Conservation (phyloP, 2,113 vertebrate species). For the Bujurquina vittata region DNA sequence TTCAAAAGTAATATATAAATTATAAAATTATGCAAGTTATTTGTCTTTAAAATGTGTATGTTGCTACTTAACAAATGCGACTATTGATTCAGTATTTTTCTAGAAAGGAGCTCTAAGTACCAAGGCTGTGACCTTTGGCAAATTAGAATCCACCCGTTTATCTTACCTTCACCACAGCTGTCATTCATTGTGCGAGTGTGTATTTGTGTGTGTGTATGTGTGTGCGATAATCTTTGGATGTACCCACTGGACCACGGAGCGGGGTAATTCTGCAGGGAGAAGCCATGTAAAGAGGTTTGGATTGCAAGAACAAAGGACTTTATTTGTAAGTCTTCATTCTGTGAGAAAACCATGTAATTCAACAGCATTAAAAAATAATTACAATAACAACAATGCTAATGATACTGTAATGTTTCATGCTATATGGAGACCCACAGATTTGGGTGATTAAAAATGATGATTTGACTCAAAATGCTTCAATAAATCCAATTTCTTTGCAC, state of each 20-base stretch:
- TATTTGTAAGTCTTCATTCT: neutral
- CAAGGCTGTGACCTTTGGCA: conserved; percentile 53
- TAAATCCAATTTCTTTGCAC: neutral
- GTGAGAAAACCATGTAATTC: neutral
- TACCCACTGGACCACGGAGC: conserved; percentile 38
- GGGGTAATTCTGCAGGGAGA: conserved; percentile 32
- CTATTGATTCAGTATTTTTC: conserved; percentile 44
- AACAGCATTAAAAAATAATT: neutral
- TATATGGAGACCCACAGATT: neutral
- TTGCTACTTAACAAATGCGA: conserved; percentile 28
- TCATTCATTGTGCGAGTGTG: conserved; percentile 19
- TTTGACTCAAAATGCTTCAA: conserved; percentile 20
- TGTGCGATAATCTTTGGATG: conserved; percentile 37
- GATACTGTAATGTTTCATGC: neutral
- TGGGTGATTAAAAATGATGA: neutral
- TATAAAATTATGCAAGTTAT: neutral
- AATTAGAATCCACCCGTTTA: conserved; percentile 54
- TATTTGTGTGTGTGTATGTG: conserved; percentile 14
- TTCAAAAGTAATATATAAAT: neutral
- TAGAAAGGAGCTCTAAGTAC: neutral
- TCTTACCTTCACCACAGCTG: conserved; percentile 47
- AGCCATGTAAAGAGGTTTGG: conserved; percentile 21
- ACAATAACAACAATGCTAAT: too few species aligned
- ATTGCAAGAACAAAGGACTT: conserved; percentile 24
- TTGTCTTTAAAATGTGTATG: neutral